Evolutionary conservation across 2,113 vertebrate genomes (phyloP), one percentile per base, ranked within the genome.

Genomic region (Daubentonia madagascariensis): DNA sequence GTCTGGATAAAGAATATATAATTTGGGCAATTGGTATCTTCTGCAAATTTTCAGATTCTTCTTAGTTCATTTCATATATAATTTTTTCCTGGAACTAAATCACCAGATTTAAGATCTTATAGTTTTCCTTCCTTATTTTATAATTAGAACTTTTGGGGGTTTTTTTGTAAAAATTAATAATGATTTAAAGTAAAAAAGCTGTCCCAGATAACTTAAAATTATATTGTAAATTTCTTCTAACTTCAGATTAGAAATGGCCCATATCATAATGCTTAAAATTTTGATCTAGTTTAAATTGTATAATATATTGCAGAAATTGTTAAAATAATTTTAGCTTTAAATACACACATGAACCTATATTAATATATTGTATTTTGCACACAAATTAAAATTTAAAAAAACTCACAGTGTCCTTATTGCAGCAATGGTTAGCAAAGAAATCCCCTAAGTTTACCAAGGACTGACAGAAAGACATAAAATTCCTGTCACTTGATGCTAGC

Each of bases 21-120:
- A 98, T 96, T 97, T 97, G 63, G 75, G 35, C 67, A 95, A 84
- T 63, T 96, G 37, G 75, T 87, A 92, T 98, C 81, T 97, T 94
- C 70, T 95, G 25, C 63, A 95, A 61, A 95, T 67, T 92, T 98
- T 95, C 14, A 89, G 70, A 92, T 87, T 85, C 45, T 96, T 93
- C 83, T 86, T 52, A n/a, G 35, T 68, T 90, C n/a, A 80, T 97
- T 93, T 52, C 3, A 54, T 81, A 61, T 80, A 25, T 89, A 95
- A 65, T 61, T 6, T 79, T 98, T 96, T 95, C 50, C 84, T 97
- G 86, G 90, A 96, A 89, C 57, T 89, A 87, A 97, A 89, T 94
- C 57, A 68, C 20, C 17, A 48, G 8, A 57, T 81, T 86, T 83
- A 86, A 96, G 13, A 79, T 93, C 20, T 85, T 86, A n/a, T 13